These are phyloP conservation scores for Chrysodeixis includens DNA, from an alignment of 2,888 invertebrate genomes.

Conservation along the genomic window DNA sequence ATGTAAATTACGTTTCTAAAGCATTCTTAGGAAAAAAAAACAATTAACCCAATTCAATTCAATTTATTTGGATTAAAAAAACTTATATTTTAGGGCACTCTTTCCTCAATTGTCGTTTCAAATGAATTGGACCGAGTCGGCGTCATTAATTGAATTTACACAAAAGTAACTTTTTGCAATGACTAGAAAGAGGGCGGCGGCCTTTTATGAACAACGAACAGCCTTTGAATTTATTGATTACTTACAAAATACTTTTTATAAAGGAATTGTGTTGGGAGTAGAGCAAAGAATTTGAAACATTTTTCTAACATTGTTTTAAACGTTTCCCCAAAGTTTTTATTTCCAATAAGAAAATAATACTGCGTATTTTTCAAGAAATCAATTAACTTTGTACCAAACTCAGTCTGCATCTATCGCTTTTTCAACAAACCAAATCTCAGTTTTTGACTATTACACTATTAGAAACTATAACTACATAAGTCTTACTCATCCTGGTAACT, in stretches of 20 bases:
- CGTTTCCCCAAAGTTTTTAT: neutral
- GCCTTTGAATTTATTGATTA: slow-evolving; percentile 27
- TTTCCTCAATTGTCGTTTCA: slow-evolving; percentile 15
- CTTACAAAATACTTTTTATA: slow-evolving; percentile 6
- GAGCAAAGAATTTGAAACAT: neutral
- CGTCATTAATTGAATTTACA: slow-evolving; percentile 39
- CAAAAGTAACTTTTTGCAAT: slow-evolving; percentile 16
- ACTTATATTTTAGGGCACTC: slow-evolving; percentile 16
- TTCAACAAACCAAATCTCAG: too few species aligned
- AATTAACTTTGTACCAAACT: too few species aligned
- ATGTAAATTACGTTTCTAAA: neutral
- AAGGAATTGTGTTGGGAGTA: neutral
- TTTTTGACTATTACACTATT: too few species aligned
- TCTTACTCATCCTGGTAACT: too few species aligned
- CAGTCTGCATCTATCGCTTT: too few species aligned
- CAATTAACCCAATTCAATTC: neutral
- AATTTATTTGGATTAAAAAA: slow-evolving; percentile 15
- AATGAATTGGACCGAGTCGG: slow-evolving; percentile 20
- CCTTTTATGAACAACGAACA: slow-evolving; percentile 19
- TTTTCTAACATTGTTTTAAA: neutral
- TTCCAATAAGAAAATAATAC: too few species aligned
- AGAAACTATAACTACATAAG: too few species aligned
- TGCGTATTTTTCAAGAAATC: too few species aligned
- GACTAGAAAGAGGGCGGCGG: slow-evolving; percentile 16
- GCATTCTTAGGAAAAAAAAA: neutral